Evolutionary conservation across 2,797 vertebrate genomes (phyloP), one percentile per base, ranked within the genome.

Genomic region (Leuciscus waleckii): DNA sequence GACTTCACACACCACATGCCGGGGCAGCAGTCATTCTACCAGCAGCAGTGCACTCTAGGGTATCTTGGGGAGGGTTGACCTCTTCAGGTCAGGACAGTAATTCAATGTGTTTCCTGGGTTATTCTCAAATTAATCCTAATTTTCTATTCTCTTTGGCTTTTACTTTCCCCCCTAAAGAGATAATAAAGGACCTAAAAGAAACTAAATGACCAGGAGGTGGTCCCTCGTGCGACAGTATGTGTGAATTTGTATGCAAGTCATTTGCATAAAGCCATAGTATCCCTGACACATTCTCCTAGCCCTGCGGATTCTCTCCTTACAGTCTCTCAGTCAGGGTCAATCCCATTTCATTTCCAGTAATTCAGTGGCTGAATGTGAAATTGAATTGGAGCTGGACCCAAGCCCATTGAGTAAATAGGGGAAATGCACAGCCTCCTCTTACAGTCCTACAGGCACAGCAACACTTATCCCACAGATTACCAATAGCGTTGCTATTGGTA

Each of bases 1-100:
- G 87, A 92, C 93, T 94, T 93, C 91, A 93, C 92, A 91, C 92
- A 90, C 90, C 92, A 89, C 86, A 90, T 91, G 86, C 91, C 89
- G 91, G 91, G 92, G 89, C 92, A 91, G 91, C 92, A 88, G 85
- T 88, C 90, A 88, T 89, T 92, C 51, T 74, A 85, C 91, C 92
- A 90, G 91, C 91, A 84, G 89, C 14, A 90, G 89, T 90, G 91
- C 91, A 92, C 91, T 91, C 90, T 88, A 90, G 89, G 87, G 82
- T 65, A 69, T 79, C 85, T 90, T 89, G 87, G 68, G 80, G 91
- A 89, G 88, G 90, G 76, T 89, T 89, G 91, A 83, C 89, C 88
- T 39, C 86, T 91, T 88, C 90, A 89, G 91, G 63, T 77, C 63
- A 70, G 87, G 88, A 88, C 85, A 91, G 88, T 88, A 90, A 71